Evolutionary conservation across 2,113 vertebrate genomes (phyloP), one percentile per base, ranked within the genome.

Genomic region (Gulo gulo): DNA sequence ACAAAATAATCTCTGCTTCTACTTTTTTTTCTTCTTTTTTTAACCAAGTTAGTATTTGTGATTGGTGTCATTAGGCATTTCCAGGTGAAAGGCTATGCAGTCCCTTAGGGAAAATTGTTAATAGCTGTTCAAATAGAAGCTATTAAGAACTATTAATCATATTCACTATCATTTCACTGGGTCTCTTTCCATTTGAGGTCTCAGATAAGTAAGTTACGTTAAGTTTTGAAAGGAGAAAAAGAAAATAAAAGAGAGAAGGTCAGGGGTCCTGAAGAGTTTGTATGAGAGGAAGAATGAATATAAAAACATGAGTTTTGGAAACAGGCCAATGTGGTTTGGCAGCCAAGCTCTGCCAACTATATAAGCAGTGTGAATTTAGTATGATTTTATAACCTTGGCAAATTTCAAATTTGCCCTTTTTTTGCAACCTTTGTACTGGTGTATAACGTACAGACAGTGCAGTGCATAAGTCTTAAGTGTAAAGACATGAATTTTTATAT

Each of bases 141-240:
- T 90, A 97, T 95, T 93, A 97, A 74, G 91, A 95, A 69, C n/a
- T 61, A 91, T 96, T 95, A 97, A 96, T 96, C 87, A 97, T 95
- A 73, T 52, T 96, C 67, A 42, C 78, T 57, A 65, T 69, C 71
- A 88, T 87, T 93, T 81, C 14, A 91, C 23, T 80, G 61, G 31
- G 16, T 67, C 11, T 6, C 2, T 31, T 79, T 91, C 83, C 50
- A 88, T 80, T 24, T 61, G 23, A 15, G 36, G 18, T 57, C 47
- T 93, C 69, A 93, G 65, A 81, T 95, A 71, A 82, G 76, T 82
- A 52, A 74, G 26, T 89, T 84, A 16, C 6, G 55, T 52, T 86
- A 69, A n/a, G 2, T 80, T 94, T 84, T 88, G n/a, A 84, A 88
- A 91, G 3, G n/a, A 88, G 8, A 47, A 39, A 71, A 90, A 42